Percentiles rank a stretch among this genome's conserved stretches.
Evolutionary conservation across 2,888 invertebrate species (phyloP).

Genomic region (Rambutsinella grinnellia): DNA sequence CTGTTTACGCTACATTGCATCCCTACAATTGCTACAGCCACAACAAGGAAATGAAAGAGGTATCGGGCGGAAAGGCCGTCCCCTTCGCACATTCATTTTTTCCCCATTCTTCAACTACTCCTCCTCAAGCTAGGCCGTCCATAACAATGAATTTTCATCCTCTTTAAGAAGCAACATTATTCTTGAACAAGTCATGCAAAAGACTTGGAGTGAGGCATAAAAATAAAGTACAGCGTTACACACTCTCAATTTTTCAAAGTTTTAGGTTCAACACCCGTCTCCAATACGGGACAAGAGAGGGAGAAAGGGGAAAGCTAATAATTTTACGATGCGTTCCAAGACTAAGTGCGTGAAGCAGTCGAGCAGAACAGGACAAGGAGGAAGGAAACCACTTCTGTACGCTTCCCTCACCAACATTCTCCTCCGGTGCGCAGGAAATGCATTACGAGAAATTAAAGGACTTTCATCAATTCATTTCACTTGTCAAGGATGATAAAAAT

Average conservation of each 20-base stretch:
- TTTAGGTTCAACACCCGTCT: too few relatives aligned
- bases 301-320: too few relatives aligned
- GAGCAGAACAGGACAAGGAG: neutral
- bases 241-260: too few relatives aligned
- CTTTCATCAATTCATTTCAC: neutral
- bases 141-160: neutral
- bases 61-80: constrained; percentile 46
- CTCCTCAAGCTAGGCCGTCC: neutral
- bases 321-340: too few relatives aligned
- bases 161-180: neutral
- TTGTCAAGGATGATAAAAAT: neutral
- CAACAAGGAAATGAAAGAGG: constrained; percentile 45
- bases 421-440: neutral
- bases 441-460: neutral
- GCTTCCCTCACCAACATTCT: neutral
- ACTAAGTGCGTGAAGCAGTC: too few relatives aligned
- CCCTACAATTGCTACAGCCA: constrained; percentile 28
- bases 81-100: constrained; percentile 22
- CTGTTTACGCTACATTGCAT: constrained; percentile 56
- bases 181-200: neutral
- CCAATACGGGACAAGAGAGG: too few relatives aligned
- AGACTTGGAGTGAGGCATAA: neutral
- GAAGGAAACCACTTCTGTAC: neutral
- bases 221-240: neutral
- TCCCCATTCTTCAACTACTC: neutral